Evolutionary conservation across 2,797 vertebrate genomes (phyloP).

Genomic region (Hemitrygon akajei): DNA sequence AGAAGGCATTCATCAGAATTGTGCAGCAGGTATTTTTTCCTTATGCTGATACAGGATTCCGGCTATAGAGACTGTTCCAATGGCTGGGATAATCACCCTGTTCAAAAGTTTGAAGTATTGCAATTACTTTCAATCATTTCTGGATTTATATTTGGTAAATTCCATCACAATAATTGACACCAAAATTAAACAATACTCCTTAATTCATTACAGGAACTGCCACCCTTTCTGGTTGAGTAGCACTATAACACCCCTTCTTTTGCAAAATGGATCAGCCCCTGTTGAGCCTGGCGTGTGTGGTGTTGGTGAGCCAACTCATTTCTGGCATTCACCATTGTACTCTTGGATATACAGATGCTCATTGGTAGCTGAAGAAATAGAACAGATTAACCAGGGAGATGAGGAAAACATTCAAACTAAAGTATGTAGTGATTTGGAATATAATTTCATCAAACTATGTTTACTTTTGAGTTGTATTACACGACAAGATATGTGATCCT

Average conservation of each 20-base stretch:
- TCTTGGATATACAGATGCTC: background rate
- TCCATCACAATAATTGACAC: background rate
- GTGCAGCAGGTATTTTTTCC: background rate
- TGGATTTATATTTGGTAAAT: background rate
- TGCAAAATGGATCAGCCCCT: background rate
- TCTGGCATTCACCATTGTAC: background rate
- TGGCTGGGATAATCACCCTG: background rate
- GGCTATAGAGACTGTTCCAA: background rate
- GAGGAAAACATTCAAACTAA: background rate
- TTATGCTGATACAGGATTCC: background rate
- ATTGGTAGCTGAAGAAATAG: background rate
- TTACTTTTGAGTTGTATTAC: background rate
- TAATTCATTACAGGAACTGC: background rate
- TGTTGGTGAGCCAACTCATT: background rate
- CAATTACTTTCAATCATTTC: background rate
- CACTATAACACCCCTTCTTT: background rate
- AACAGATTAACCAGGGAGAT: background rate
- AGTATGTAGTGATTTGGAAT: background rate
- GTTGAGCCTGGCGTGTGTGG: background rate
- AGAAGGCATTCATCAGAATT: background rate
- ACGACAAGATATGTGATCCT: background rate
- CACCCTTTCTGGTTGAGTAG: background rate
- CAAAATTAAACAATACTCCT: background rate
- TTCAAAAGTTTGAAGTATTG: background rate
- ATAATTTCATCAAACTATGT: background rate